Base-by-base conservation (phyloP, 2,888 invertebrate genomes). In the Alsophila aescularia region DNA sequence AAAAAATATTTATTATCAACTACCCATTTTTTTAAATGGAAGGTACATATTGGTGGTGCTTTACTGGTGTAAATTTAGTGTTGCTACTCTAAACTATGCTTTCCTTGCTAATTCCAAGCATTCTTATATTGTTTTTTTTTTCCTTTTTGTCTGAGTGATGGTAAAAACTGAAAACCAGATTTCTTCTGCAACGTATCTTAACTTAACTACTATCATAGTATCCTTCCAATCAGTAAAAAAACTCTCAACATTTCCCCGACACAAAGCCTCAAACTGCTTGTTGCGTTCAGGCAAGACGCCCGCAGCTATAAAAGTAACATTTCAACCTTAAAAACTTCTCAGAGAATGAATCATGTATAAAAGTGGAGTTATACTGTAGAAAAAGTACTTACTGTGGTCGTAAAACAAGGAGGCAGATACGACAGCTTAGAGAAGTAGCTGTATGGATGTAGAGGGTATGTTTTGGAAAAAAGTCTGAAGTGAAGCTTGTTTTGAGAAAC, bases 301-400 rank as follows among this genome's bases (percentile, higher is more conserved):
- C 24, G 8, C 1, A 10, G 35, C 55, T 36, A 50, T 55, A 55
- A 50, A 55, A 40, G 50, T 41, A 49, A 39, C 54, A 14, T 49
- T 48, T 31, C 37, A 32, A 18, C 32, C 24, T 39, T 41, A 49
- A 50, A 50, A 55, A 55, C 49, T 55, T 50, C 21, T 41, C 35
- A 39, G 47, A 54, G 48, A 48, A 54, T 54, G 53, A 54, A 50
- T 50, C 55, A 45, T 41, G 55, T 41, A 55, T 55, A 50, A 55
- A 55, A 50, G 21, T 29, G 55, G 53, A 41, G 35, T 43, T 45
- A 47, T 47, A 47, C 31, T 39, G 39, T 39, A 1, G 35, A 55
- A 50, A 31, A 45, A 40, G 55, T 50, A 50, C 44, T 55, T 50
- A 45, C 45, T 35, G 44, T 13, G 48, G 24, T 55, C 50, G 50